Base-by-base conservation (phyloP, 2,797 vertebrate species). In the Myripristis jacobus region DNA sequence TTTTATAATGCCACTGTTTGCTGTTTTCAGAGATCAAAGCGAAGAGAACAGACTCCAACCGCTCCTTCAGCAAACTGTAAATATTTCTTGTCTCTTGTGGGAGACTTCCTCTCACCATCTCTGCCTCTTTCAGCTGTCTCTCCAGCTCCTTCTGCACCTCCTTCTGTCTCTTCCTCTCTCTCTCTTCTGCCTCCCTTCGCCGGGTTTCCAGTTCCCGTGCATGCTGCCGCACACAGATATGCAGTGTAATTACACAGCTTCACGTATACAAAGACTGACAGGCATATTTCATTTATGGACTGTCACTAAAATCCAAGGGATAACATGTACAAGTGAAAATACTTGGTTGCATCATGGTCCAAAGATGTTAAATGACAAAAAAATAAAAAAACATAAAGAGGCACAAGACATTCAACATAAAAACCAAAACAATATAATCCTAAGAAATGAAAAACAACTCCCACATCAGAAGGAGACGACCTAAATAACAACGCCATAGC, bases 71-170 rank as follows among this genome's bases (percentile, higher is more conserved):
- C 9, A 63, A 76, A 63, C 1, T 66, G 53, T 70, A 79, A 79
- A 82, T 79, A 68, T 77, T 51, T 16, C 10, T 8, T 47, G 52
- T 56, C 67, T 56, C 67, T 25, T 43, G 31, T 62, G 54, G 19
- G 21, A 58, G 74, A 60, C 61, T 65, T 73, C 55, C 56, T 75
- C 77, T 78, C 71, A 92, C 91, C 80, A 79, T 88, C 69, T 93
- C 90, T 3, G 89, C 90, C 65, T 92, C 92, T 60, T 89, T 91
- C 75, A 94, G 69, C 75, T 92, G 91, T 55, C 90, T 88, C 83
- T 94, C 91, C 73, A 92, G 74, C 70, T 93, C 91, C 87, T 85
- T 89, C 83, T 93, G 92, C 79, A 89, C 89, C 82, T 93, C 90
- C 79, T 15, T 90, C 75, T 92, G 91, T 64, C 68, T 91, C 75